These are phyloP conservation scores for Pipra filicauda DNA, from an alignment of 2,113 vertebrate species.

Conservation along the genomic window DNA sequence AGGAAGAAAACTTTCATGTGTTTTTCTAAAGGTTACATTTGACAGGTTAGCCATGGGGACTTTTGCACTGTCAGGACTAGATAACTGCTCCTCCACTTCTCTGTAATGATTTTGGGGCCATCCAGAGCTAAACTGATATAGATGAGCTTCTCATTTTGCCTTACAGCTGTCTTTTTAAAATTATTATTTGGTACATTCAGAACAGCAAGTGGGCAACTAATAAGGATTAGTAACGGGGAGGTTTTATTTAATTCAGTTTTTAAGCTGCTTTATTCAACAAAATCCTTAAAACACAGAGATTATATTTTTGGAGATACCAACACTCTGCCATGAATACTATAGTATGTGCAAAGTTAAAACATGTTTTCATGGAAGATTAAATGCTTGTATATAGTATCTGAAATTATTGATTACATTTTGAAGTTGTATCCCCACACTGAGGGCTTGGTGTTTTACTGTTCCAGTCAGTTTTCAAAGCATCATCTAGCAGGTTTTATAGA, in stretches of 20 bases:
- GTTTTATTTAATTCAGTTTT: slow-evolving; percentile 65
- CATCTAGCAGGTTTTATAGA: not conserved
- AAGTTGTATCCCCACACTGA: not conserved
- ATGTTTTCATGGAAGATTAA: slow-evolving; percentile 54
- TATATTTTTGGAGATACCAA: slow-evolving; percentile 51
- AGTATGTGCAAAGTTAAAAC: not conserved
- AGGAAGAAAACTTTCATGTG: not conserved
- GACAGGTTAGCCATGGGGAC: not conserved
- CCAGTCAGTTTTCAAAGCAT: slow-evolving; percentile 5
- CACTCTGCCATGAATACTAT: slow-evolving; percentile 10
- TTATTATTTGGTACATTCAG: slow-evolving; percentile 37
- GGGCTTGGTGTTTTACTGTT: not conserved
- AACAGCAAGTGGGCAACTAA: slow-evolving; percentile 67
- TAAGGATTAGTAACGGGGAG: slow-evolving; percentile 66
- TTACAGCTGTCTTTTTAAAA: slow-evolving; percentile 26
- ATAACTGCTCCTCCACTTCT: not conserved
- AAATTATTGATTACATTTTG: slow-evolving; percentile 40
- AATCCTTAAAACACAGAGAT: slow-evolving; percentile 68
- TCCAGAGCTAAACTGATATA: not conserved
- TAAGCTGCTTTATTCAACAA: slow-evolving; percentile 65
- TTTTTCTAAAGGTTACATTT: not conserved
- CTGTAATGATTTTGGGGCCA: not conserved
- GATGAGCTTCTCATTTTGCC: slow-evolving; percentile 9
- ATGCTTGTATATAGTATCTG: not conserved
- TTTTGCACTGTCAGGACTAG: not conserved